A percentile compares a stretch with the other conserved stretches of the same genome.
Evolutionary conservation across 2,797 vertebrate species (phyloP).

Genomic region (Nyctalus aviator): DNA sequence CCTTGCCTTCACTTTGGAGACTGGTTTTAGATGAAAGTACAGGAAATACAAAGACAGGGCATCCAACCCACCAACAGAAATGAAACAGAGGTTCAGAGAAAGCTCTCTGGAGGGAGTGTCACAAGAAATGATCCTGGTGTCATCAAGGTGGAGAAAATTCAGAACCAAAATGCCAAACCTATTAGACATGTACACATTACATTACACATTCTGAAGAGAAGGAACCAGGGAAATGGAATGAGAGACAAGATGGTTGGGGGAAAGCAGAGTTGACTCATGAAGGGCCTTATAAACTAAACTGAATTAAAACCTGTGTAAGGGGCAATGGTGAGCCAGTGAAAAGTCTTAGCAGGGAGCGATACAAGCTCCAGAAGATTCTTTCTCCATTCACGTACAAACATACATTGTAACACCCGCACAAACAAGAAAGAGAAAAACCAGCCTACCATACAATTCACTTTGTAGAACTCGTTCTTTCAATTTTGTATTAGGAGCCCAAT

Average conservation of each 20-base stretch:
- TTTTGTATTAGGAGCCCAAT: background rate
- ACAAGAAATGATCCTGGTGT: background rate
- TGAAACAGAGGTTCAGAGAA: background rate
- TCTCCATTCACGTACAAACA: background rate
- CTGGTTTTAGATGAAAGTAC: background rate
- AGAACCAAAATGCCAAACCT: background rate
- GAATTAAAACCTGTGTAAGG: background rate
- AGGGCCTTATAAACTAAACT: background rate
- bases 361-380: background rate
- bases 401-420: no score
- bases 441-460: background rate
- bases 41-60: background rate
- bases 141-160: background rate
- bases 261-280: accelerated
- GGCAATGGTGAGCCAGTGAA: accelerated
- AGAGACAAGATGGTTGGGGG: background rate
- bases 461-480: background rate
- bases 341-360: background rate
- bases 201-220: background rate
- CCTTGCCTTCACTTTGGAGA: background rate
- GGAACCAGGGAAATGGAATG: accelerated
- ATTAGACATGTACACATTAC: accelerated
- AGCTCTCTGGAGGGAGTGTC: background rate
- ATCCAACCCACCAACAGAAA: background rate
- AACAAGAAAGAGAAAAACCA: background rate